phyloP scores from a whole-genome alignment of 1,140 invertebrate genomes.

The Drosophila parabipectinata region DNA sequence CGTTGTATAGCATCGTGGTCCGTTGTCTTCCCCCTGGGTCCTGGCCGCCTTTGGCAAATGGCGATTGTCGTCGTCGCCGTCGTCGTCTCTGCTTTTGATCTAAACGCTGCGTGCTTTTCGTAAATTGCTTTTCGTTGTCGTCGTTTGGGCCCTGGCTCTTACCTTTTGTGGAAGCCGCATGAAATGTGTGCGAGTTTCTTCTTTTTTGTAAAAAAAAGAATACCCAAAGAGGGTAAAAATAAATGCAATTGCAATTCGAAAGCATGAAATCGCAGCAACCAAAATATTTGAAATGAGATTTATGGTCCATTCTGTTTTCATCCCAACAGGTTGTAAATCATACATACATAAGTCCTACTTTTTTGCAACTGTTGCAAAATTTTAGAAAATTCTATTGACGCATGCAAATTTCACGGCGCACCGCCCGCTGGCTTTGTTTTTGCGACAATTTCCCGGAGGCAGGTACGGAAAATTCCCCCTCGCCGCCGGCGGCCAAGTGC shows the following conservation, averaged over 20 bases:
- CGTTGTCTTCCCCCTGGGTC: not conserved
- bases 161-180: conserved; percentile 79
- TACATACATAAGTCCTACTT: conserved; percentile 9
- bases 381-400: conserved; percentile 65
- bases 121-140: conserved; percentile 82
- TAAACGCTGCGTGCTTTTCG: conserved; percentile 81
- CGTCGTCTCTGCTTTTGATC: conserved; percentile 70
- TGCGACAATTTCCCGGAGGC: conserved; percentile 12
- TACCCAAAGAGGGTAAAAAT: conserved; percentile 21
- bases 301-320: conserved; percentile 40
- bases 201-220: conserved; percentile 42
- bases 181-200: conserved; percentile 80
- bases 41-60: conserved; percentile 48
- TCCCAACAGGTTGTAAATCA: conserved; percentile 63
- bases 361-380: conserved; percentile 49
- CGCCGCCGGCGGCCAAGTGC: conserved; percentile 55
- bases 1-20: conserved; percentile 73
- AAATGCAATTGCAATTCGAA: conserved; percentile 69
- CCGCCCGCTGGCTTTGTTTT: conserved; percentile 57
- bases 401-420: conserved; percentile 73
- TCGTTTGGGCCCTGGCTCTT: conserved; percentile 50
- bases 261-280: conserved; percentile 78
- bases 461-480: conserved; percentile 35
- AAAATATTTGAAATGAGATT: conserved; percentile 75
- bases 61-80: conserved; percentile 51